phyloP scores from a whole-genome alignment of 2,888 invertebrate species.

The Orgyia antiqua region DNA sequence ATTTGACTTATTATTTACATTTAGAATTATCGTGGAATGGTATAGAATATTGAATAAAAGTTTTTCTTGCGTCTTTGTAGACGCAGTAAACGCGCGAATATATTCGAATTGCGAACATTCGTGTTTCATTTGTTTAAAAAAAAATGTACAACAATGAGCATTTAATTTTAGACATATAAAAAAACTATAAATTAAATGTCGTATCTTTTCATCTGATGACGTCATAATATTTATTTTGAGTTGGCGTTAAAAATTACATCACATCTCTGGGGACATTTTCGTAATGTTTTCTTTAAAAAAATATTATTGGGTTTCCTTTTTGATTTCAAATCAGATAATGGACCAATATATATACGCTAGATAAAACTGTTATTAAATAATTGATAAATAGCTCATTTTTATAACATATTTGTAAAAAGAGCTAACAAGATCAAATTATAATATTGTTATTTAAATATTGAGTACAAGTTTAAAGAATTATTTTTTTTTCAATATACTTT shows the following conservation, averaged over 20 bases:
- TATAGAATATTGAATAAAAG: slow-evolving; percentile 46
- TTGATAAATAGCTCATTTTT: slow-evolving; percentile 49
- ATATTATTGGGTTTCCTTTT: slow-evolving; percentile 30
- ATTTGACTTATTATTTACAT: slow-evolving; percentile 62
- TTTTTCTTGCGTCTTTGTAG: slow-evolving; percentile 41
- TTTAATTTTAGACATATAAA: slow-evolving; percentile 76
- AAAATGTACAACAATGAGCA: slow-evolving; percentile 75
- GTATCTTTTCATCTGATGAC: no score
- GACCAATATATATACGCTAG: slow-evolving; percentile 65
- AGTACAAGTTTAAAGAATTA: slow-evolving; percentile 76
- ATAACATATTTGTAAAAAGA: slow-evolving; percentile 50
- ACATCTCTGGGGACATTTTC: slow-evolving; percentile 53
- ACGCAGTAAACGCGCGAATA: no score
- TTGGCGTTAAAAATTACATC: slow-evolving; percentile 65
- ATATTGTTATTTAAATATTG: slow-evolving; percentile 77
- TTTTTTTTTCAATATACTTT: slow-evolving; percentile 71
- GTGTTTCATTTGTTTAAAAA: slow-evolving; percentile 42
- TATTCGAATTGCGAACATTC: slow-evolving; percentile 35
- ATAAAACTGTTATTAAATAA: slow-evolving; percentile 52
- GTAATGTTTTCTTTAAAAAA: slow-evolving; percentile 39
- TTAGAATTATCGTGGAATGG: slow-evolving; percentile 64
- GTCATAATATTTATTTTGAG: slow-evolving; percentile 49
- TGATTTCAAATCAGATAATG: slow-evolving; percentile 44
- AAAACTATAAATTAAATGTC: slow-evolving; percentile 50
- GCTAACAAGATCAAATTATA: slow-evolving; percentile 75